These are phyloP conservation scores for Ceriagrion tenellum DNA, from an alignment of 2,888 invertebrate genomes.

Conservation along the genomic window DNA sequence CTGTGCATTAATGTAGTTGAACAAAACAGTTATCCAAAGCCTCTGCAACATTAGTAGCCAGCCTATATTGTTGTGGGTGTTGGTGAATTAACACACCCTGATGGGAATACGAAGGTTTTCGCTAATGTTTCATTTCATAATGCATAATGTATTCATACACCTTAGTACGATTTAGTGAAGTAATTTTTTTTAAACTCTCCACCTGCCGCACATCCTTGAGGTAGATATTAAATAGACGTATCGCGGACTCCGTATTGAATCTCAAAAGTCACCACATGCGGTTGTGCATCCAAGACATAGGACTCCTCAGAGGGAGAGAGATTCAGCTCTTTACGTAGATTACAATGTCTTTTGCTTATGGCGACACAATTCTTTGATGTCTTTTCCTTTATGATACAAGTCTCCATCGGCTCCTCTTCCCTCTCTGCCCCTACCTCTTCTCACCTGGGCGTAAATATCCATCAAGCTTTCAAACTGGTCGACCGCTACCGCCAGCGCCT, in stretches of 20 bases:
- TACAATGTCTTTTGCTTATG: not conserved
- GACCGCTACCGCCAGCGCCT: not conserved
- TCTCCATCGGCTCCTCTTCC: not conserved
- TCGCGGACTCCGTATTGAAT: not conserved
- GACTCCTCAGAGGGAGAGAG: not conserved
- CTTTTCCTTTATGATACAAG: not conserved
- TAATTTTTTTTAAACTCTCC: too few species aligned
- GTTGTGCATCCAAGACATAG: not conserved
- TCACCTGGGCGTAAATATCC: not conserved
- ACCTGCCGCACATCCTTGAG: too few species aligned
- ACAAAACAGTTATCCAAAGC: too few species aligned
- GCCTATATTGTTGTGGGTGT: too few species aligned
- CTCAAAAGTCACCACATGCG: not conserved
- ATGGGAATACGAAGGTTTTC: too few species aligned
- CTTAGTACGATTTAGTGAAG: too few species aligned
- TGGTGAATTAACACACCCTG: too few species aligned
- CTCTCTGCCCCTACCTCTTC: not conserved
- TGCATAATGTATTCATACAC: too few species aligned
- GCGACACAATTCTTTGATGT: not conserved
- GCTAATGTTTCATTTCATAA: too few species aligned
- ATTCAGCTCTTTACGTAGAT: not conserved
- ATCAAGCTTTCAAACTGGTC: not conserved
- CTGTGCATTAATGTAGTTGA: too few species aligned
- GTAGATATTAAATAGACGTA: too few species aligned
- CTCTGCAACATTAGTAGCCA: too few species aligned